phyloP scores from a whole-genome alignment of 2,113 vertebrate genomes.

The Python bivittatus region DNA sequence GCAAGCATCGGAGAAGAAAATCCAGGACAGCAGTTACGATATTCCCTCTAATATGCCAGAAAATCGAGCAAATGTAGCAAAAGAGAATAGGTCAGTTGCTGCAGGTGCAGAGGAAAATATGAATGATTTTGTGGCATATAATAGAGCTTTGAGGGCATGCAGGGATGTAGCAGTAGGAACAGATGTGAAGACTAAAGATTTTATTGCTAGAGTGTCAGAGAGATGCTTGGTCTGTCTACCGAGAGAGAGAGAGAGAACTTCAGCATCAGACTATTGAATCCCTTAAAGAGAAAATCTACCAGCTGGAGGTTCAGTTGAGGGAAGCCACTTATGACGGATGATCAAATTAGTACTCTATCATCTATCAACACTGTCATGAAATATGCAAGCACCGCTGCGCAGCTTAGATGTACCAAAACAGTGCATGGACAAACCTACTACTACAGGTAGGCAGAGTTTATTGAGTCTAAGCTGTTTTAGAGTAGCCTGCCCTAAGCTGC shows the following conservation, averaged over 20 bases:
- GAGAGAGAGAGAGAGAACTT: constrained; percentile 93
- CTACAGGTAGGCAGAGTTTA: constrained; percentile 62
- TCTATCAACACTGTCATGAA: constrained; percentile 94
- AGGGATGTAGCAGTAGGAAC: constrained; percentile 80
- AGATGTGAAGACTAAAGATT: constrained; percentile 70
- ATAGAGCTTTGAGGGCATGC: constrained; percentile 52
- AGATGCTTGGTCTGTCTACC: constrained; percentile 88
- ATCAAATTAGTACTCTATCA: constrained; percentile 88
- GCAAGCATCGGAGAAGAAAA: constrained; percentile 89
- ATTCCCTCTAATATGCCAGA: constrained; percentile 41
- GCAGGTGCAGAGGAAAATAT: constrained; percentile 85
- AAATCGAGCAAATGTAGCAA: constrained; percentile 58
- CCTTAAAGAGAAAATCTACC: constrained; percentile 93
- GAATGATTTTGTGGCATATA: constrained; percentile 75
- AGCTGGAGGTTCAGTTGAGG: constrained; percentile 90
- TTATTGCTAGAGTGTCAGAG: constrained; percentile 81
- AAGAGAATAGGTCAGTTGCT: constrained; percentile 78
- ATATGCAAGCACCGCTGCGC: constrained; percentile 76
- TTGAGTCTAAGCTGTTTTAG: not conserved
- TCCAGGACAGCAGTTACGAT: constrained; percentile 76
- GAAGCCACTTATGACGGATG: constrained; percentile 92
- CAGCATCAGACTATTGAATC: constrained; percentile 93
- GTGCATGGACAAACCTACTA: constrained; percentile 39
- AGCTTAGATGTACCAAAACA: constrained; percentile 73
- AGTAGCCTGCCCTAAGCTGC: not conserved